Base-by-base conservation (phyloP, 2,797 vertebrate species). In the Melanitta fusca region DNA sequence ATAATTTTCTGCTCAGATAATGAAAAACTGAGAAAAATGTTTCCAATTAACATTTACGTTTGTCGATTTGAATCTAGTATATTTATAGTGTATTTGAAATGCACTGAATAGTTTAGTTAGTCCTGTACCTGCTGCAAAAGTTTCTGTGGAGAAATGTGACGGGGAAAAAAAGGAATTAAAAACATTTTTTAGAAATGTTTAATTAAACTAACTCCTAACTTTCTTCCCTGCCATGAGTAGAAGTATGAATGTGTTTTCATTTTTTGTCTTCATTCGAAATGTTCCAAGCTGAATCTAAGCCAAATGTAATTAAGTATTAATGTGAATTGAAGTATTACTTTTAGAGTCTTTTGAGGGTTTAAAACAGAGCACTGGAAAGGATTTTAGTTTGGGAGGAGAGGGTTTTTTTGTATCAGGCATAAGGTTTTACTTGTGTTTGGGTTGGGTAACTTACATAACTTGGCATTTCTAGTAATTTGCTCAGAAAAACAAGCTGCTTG, bases 21-120 rank as follows among this genome's bases (percentile, higher is more conserved):
- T 69, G 90, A 96, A 96, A 96, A 95, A 75, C 81, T 13, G 74
- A 78, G 80, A 92, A 54, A 66, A 78, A 93, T 97, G 96, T 94
- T 97, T 96, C 95, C 86, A 97, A 95, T 97, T 96, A 96, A 72
- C 91, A 51, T 85, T 91, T 79, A n/a, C 85, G 91, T 92, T 91
- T 85, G 93, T 84, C 83, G 0, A 68, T 47, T 65, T 82, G 88
- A 69, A 34, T 88, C 80, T 7, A 10, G 56, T 34, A 49, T 86
- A 86, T 91, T 74, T 95, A 78, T 53, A 8, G 64, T 1, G 12
- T 17, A 36, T 88, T 85, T 43, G 80, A 71, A 83, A 47, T 32
- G 74, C 81, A 80, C 64, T n/a, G 77, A 86, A 25, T 71, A 11
- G 1, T 89, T 92, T 8, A 61, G 58, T 21, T 27, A n/a, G 9